phyloP scores from a whole-genome alignment of 2,113 vertebrate species.

The Osmerus eperlanus region DNA sequence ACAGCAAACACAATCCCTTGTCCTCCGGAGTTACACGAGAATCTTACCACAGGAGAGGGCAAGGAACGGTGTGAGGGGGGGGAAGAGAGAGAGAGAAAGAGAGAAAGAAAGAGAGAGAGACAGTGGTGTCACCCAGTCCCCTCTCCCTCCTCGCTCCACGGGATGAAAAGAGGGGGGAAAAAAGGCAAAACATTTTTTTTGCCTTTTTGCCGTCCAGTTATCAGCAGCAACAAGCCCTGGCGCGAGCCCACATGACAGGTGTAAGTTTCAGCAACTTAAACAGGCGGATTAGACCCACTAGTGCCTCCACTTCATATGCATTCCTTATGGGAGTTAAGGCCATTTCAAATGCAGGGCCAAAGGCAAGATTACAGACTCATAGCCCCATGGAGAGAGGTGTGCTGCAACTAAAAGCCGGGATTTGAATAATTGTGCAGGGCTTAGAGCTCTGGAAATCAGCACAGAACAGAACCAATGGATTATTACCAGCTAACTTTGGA shows the following conservation, averaged over 20 bases:
- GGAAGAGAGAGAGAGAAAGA: conserved; percentile 10
- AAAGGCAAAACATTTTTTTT: conserved; percentile 24
- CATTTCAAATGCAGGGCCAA: conserved; percentile 99
- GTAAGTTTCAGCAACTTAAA: conserved; percentile 98
- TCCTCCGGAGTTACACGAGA: background rate
- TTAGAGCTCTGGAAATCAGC: conserved; percentile 91
- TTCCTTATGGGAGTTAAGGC: conserved; percentile 99
- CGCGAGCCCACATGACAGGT: conserved; percentile 90
- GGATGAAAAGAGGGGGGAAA: conserved; percentile 47
- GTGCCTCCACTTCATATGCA: conserved; percentile 94
- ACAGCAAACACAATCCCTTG: conserved; percentile 15
- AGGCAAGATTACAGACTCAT: conserved; percentile 96
- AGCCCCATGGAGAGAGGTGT: conserved; percentile 96
- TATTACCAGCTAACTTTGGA: conserved; percentile 92
- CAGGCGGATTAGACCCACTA: conserved; percentile 91
- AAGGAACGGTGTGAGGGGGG: background rate
- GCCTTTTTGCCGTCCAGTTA: conserved; percentile 62
- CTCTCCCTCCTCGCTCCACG: background rate
- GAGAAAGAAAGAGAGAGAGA: conserved; percentile 1
- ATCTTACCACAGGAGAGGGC: too few relatives aligned
- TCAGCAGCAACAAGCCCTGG: conserved; percentile 70
- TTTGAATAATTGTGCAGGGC: conserved; percentile 99
- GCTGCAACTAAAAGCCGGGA: conserved; percentile 98
- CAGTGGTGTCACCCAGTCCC: background rate
- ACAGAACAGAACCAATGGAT: conserved; percentile 98